Evolutionary conservation across 2,113 vertebrate species (phyloP), one percentile per base, ranked within the genome.

Genomic region (Aspiorhynchus laticeps): DNA sequence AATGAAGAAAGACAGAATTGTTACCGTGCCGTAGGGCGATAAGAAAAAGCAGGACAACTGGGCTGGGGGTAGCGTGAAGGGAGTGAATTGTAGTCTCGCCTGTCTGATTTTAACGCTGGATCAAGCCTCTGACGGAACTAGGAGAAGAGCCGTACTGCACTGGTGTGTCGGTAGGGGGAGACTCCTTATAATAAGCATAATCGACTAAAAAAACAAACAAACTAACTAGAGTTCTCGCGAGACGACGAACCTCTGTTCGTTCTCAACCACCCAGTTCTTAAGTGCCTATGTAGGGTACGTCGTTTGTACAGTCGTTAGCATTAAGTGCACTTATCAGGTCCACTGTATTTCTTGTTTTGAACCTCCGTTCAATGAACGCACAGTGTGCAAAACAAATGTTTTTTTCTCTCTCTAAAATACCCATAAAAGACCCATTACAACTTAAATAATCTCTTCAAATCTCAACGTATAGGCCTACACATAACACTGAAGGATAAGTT

Each of bases 221-320:
- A 8, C 46, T 53, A 43, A 38, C 12, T n/a, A 56, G 36, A 86
- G 48, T 38, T 92, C 91, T 91, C 91, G 91, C 91, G 91, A 92
- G 89, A 92, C 38, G 8, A 31, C 26, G 75, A 36, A 73, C 19
- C 74, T 41, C 75, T 48, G 31, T 17, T 67, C 78, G 77, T 14
- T 21, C 24, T 46, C 21, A 26, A 17, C 59, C 41, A 21, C 24
- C 79, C 43, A 33, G 26, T 8, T 33, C 28, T 71, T 0, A 67
- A 82, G 24, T 67, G 80, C 36, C 31, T 41, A 8, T 59, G 19
- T 59, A 41, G 21, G 12, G 48, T 56, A 10, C 28, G 78, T 38
- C 33, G 69, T 80, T 80, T 61, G 53, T 14, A 31, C 26, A 53
- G n/a, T 15, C 33, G 7, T 61, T 14, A 51, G n/a, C 41, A 24